phyloP scores from a whole-genome alignment of 2,888 invertebrate species.

The Pseudanteris insignis region DNA sequence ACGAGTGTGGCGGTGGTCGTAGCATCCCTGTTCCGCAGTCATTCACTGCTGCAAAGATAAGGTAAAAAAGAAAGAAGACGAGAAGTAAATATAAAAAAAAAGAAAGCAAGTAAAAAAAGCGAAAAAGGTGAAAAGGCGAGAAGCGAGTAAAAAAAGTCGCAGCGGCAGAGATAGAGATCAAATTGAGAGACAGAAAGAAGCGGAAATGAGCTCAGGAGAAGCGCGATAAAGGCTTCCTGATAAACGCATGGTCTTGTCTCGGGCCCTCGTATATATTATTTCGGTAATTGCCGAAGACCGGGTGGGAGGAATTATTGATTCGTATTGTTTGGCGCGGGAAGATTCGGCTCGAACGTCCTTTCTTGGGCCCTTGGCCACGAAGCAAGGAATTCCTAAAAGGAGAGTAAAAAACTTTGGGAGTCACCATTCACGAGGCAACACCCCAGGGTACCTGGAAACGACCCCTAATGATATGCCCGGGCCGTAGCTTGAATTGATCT shows the following conservation, averaged over 20 bases:
- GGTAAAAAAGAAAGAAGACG: slow-evolving; percentile 29
- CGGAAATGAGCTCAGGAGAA: slow-evolving; percentile 41
- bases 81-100: slow-evolving; percentile 8
- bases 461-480: slow-evolving; percentile 65
- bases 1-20: slow-evolving; percentile 36
- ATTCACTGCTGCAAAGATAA: slow-evolving; percentile 29
- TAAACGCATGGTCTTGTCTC: slow-evolving; percentile 29
- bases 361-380: background rate
- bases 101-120: slow-evolving; percentile 24
- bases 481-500: slow-evolving; percentile 62
- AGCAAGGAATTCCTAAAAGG: slow-evolving; percentile 34
- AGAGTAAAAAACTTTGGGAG: slow-evolving; percentile 39
- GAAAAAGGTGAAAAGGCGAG: slow-evolving; percentile 9
- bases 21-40: slow-evolving; percentile 38
- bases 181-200: slow-evolving; percentile 43
- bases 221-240: slow-evolving; percentile 37
- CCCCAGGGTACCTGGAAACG: slow-evolving; percentile 60
- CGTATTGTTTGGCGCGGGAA: slow-evolving; percentile 39
- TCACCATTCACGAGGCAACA: slow-evolving; percentile 59
- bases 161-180: slow-evolving; percentile 37
- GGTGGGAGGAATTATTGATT: slow-evolving; percentile 36
- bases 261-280: slow-evolving; percentile 10
- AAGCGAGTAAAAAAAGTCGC: slow-evolving; percentile 18
- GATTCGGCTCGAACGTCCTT: slow-evolving; percentile 18
- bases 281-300: slow-evolving; percentile 27